Percentiles rank a stretch among this genome's conserved stretches.
Conservation (phyloP, 2,888 invertebrate species). For the Caenorhabditis panamensis region DNA sequence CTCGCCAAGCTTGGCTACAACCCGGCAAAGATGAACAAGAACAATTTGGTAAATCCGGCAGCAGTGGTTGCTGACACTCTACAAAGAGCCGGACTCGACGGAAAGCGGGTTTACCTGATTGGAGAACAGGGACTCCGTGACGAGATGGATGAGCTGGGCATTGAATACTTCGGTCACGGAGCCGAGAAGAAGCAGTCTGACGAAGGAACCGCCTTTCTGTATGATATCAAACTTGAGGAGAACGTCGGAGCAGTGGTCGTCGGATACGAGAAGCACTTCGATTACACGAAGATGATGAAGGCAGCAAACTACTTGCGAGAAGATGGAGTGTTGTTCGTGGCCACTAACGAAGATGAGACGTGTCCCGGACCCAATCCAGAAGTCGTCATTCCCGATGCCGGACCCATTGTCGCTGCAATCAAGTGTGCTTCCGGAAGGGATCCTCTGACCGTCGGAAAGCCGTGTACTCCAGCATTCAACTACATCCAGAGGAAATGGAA, state of each 20-base stretch:
- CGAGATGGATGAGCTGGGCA: constrained; percentile 88
- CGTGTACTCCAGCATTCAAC: constrained; percentile 89
- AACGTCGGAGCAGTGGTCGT: constrained; percentile 92
- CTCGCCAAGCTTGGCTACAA: constrained; percentile 87
- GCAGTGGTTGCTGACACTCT: constrained; percentile 79
- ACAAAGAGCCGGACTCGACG: constrained; percentile 67
- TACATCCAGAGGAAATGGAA: constrained; percentile 85
- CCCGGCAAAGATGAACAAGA: constrained; percentile 65
- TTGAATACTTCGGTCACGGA: constrained; percentile 83
- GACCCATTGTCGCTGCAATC: constrained; percentile 90
- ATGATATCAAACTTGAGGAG: constrained; percentile 78
- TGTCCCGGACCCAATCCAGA: constrained; percentile 85
- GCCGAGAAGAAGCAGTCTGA: constrained; percentile 73
- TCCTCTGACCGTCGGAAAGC: constrained; percentile 87
- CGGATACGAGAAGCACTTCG: constrained; percentile 94
- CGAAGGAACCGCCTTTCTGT: constrained; percentile 73
- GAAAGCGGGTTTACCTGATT: constrained; percentile 85
- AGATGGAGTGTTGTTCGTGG: constrained; percentile 85
- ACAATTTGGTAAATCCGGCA: constrained; percentile 78
- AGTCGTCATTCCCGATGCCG: constrained; percentile 85
- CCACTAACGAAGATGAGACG: constrained; percentile 93
- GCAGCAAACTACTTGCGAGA: constrained; percentile 89
- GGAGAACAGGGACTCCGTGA: constrained; percentile 89
- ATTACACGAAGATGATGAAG: constrained; percentile 92
- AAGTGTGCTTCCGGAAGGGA: constrained; percentile 89